Base-by-base conservation (phyloP, 2,888 invertebrate genomes). In the Leptinotarsa juncta region DNA sequence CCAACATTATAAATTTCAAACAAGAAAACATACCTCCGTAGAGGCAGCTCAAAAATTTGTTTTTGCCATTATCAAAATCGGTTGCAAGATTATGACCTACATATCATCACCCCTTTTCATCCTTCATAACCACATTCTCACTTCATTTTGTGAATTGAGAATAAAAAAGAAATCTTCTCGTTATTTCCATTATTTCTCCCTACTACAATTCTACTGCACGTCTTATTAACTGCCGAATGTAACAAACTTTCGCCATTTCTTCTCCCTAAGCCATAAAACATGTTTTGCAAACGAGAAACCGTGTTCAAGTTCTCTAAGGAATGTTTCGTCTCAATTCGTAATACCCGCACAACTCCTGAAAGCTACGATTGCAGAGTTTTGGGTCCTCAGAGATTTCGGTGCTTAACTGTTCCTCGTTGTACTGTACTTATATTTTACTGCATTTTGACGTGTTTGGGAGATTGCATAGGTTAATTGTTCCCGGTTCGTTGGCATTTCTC, bases 311-410 rank as follows among this genome's bases (percentile, higher is more conserved):
- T 74, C 72, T 73, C 74, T 53, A 65, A 73, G 75, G 74, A 73
- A 74, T 74, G 73, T 75, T 72, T 70, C 73, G 73, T 71, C 73
- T 77, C 77, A 73, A 74, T 79, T 71, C 69, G 53, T 73, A 76
- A 76, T 71, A 69, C 70, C 72, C 69, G 76, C 70, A 62, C 26
- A 10, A 65, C 74, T 53, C 67, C 62, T 51, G 53, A 72, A 48
- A 71, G 75, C 74, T 69, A 16, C 20, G 57, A 69, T 69, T 69
- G 57, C 20, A 69, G 57, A 69, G 69, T 69, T 69, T 69, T n/a
- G 53, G 51, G 15, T 68, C 55, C 53, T 53, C 23, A 14, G 68
- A 53, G 68, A 68, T 53, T 68, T 50, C 18, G 53, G 51, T 18
- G 51, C 32, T 68, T 42, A 62, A 62, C n/a, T 62, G 62, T 62